phyloP scores from a whole-genome alignment of 2,888 invertebrate species.

The Tetrapedia diversipes region DNA sequence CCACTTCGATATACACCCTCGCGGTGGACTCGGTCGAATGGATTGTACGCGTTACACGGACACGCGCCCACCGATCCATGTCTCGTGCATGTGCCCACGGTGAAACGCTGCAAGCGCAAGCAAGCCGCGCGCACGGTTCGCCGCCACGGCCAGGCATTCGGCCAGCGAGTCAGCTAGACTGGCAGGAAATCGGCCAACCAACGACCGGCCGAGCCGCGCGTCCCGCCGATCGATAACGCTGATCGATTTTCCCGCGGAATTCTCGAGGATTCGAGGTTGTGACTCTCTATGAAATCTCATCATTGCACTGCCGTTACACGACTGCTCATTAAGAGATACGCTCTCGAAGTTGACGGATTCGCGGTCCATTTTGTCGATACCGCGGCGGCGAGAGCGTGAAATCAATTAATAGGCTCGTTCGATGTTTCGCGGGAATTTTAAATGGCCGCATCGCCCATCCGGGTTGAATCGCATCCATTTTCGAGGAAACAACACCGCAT shows the following conservation, averaged over 20 bases:
- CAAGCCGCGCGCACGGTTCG: slow-evolving; percentile 38
- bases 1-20: slow-evolving; percentile 61
- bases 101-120: slow-evolving; percentile 46
- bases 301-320: too few relatives aligned
- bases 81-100: slow-evolving; percentile 30
- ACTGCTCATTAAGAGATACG: too few relatives aligned
- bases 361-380: neutral
- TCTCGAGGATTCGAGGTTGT: neutral
- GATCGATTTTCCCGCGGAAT: slow-evolving; percentile 19
- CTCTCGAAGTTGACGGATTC: neutral
- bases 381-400: neutral
- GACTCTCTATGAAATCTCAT: neutral
- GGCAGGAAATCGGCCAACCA: slow-evolving; percentile 51
- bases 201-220: slow-evolving; percentile 34
- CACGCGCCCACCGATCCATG: slow-evolving; percentile 54
- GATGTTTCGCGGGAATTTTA: slow-evolving; percentile 4
- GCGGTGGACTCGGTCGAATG: slow-evolving; percentile 62
- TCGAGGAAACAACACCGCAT: slow-evolving; percentile 1
- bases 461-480: neutral
- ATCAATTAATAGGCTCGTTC: slow-evolving; percentile 11
- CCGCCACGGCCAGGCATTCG: slow-evolving; percentile 43
- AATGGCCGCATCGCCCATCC: neutral
- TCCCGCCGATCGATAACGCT: slow-evolving; percentile 51
- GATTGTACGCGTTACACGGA: slow-evolving; percentile 60
- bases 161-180: slow-evolving; percentile 44